phyloP scores from a whole-genome alignment of 2,113 vertebrate species.

The Isichthys henryi region DNA sequence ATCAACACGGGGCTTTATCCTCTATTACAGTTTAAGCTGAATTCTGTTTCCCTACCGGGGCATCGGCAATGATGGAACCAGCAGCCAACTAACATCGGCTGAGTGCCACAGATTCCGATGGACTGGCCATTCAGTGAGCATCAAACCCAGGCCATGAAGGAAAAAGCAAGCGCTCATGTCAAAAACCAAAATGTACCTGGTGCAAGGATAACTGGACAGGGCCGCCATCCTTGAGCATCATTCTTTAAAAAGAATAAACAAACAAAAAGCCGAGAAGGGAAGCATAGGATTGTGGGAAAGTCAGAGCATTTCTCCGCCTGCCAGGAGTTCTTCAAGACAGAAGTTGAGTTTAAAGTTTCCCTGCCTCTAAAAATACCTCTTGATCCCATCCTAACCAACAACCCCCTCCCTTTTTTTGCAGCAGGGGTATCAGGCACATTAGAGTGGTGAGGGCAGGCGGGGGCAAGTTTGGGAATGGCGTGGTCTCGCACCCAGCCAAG shows the following conservation, averaged over 20 bases:
- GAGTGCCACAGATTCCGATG: neutral
- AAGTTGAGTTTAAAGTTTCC: slow-evolving; percentile 13
- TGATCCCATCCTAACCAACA: neutral
- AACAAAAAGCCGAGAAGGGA: neutral
- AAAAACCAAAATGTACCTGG: neutral
- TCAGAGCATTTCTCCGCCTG: neutral
- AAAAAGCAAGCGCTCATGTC: neutral
- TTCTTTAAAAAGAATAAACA: neutral
- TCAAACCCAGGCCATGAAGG: neutral
- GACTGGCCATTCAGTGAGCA: neutral
- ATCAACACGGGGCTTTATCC: neutral
- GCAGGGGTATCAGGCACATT: slow-evolving; percentile 4
- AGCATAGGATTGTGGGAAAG: neutral
- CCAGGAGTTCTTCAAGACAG: slow-evolving; percentile 1
- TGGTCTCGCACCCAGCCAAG: neutral
- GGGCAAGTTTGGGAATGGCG: slow-evolving; percentile 12
- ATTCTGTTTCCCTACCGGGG: neutral
- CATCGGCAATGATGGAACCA: neutral
- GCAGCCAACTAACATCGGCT: neutral
- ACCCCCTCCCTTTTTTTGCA: neutral
- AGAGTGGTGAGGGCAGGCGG: slow-evolving; percentile 1
- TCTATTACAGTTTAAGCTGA: neutral
- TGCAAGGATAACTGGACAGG: neutral
- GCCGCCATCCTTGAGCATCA: neutral
- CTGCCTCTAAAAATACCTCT: slow-evolving; percentile 10